A percentile compares a stretch with the other conserved stretches of the same genome.
Evolutionary conservation across 2,797 vertebrate species (phyloP).

Genomic region (Thalassophryne amazonica): DNA sequence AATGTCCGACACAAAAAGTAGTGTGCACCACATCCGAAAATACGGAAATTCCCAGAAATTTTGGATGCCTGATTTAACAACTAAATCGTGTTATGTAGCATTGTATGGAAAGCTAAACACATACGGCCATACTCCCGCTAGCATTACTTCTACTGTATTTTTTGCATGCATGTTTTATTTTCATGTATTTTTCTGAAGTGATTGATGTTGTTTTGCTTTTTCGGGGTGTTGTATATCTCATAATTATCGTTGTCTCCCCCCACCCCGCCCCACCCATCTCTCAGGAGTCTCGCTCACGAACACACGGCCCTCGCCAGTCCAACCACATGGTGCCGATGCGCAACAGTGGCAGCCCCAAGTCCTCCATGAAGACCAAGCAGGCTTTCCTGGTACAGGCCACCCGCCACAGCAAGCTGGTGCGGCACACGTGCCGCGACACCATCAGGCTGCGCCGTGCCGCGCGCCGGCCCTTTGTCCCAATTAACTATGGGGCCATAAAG

Average conservation of each 20-base stretch:
- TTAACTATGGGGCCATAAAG: conserved; percentile 99
- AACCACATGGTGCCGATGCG: conserved; percentile 90
- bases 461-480: conserved; percentile 96
- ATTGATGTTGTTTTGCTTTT: too few species aligned
- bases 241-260: background rate
- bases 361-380: conserved; percentile 95
- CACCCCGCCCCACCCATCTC: background rate
- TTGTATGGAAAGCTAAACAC: too few species aligned
- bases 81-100: too few species aligned
- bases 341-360: conserved; percentile 93
- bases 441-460: conserved; percentile 95
- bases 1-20: too few species aligned
- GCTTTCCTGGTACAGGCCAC: conserved; percentile 96
- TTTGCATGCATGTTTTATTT: background rate
- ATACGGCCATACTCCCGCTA: too few species aligned
- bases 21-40: too few species aligned
- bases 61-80: too few species aligned
- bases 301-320: conserved; percentile 89
- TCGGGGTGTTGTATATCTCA: too few species aligned
- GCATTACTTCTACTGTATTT: too few species aligned
- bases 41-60: too few species aligned
- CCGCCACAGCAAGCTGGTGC: conserved; percentile 94
- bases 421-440: conserved; percentile 96
- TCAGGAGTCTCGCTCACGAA: conserved; percentile 86
- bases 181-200: background rate